Conservation (phyloP, 2,113 vertebrate species). For the Amblyopsis rosae region DNA sequence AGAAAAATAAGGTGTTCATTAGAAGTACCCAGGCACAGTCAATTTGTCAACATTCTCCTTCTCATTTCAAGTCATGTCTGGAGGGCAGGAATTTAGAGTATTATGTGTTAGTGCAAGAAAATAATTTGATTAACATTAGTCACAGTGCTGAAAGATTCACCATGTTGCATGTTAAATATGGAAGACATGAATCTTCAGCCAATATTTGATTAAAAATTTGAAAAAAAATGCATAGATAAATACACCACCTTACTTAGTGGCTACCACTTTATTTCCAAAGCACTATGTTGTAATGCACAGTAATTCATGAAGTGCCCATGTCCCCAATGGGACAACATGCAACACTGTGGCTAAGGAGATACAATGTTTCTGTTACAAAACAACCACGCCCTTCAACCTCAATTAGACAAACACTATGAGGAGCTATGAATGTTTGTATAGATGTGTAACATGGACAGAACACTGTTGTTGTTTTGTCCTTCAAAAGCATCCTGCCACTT, state of each 20-base stretch:
- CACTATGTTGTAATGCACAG: constrained; percentile 32
- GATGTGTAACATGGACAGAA: too few species aligned
- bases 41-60: too few species aligned
- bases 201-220: constrained; percentile 1
- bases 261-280: constrained; percentile 44
- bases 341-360: constrained; percentile 17
- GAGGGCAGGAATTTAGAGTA: neutral
- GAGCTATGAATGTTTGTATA: too few species aligned
- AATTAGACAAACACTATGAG: too few species aligned
- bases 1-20: too few species aligned
- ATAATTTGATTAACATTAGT: neutral
- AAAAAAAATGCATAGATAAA: constrained; percentile 10
- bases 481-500: too few species aligned
- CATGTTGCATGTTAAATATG: constrained; percentile 7
- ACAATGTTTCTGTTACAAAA: constrained; percentile 6
- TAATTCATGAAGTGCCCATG: constrained; percentile 34
- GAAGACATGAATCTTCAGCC: neutral
- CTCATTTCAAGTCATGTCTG: neutral
- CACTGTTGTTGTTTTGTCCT: too few species aligned
- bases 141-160: constrained; percentile 5
- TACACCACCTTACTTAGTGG: constrained; percentile 38
- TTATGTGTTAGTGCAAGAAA: neutral
- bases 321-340: constrained; percentile 7
- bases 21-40: too few species aligned
- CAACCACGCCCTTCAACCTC: neutral